phyloP scores from a whole-genome alignment of 2,888 invertebrate species.

The Hedya salicella region DNA sequence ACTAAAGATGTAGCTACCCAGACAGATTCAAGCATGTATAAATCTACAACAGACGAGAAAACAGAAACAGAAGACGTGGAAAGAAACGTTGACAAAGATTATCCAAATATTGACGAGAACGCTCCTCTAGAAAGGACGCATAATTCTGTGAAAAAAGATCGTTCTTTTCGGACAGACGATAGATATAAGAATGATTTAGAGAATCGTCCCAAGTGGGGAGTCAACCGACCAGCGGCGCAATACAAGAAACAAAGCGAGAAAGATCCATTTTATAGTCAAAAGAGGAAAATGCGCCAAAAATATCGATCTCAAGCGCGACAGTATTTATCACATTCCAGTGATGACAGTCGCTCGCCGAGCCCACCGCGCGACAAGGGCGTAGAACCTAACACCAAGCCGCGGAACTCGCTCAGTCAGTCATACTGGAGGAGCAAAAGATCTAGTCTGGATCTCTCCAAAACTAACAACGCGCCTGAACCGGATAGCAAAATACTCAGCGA shows the following conservation, averaged over 20 bases:
- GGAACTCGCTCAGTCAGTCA: constrained; percentile 79
- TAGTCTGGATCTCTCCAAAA: constrained; percentile 75
- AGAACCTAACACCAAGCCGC: constrained; percentile 70
- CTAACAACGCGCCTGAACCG: constrained; percentile 59
- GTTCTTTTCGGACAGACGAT: constrained; percentile 82
- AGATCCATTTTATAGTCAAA: constrained; percentile 92
- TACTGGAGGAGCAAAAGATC: constrained; percentile 80
- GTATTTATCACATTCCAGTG: constrained; percentile 86
- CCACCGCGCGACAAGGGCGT: constrained; percentile 71
- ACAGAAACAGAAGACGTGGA: constrained; percentile 69
- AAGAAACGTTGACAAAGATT: constrained; percentile 81
- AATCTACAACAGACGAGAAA: constrained; percentile 63
- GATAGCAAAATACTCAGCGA: constrained; percentile 68
- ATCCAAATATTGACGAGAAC: constrained; percentile 79
- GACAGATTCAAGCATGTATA: constrained; percentile 80
- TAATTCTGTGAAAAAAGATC: constrained; percentile 80
- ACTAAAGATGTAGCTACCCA: constrained; percentile 88
- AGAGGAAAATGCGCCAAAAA: constrained; percentile 88
- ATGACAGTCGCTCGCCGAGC: constrained; percentile 86
- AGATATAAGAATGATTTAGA: constrained; percentile 84
- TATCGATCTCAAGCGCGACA: constrained; percentile 85
- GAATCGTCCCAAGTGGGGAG: constrained; percentile 90
- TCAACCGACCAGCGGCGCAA: constrained; percentile 90
- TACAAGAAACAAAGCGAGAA: constrained; percentile 96
- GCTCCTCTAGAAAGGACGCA: constrained; percentile 80